phyloP scores from a whole-genome alignment of 2,113 vertebrate genomes.

The Parus major region DNA sequence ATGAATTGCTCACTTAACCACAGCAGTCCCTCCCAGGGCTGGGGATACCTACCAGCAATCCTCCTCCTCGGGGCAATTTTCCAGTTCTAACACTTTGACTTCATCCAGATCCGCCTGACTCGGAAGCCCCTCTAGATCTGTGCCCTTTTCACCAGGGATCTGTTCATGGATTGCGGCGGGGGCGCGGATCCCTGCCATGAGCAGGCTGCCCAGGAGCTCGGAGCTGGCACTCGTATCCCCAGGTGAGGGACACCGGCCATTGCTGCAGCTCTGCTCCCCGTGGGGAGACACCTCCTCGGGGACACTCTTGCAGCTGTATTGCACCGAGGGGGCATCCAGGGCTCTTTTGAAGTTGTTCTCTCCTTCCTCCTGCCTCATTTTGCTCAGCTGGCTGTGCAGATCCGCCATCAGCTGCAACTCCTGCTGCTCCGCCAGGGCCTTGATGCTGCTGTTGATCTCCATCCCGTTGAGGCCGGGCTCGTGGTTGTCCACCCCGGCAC shows the following conservation, averaged over 20 bases:
- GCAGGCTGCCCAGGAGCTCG: neutral
- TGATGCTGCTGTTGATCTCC: conserved; percentile 67
- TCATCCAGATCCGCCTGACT: conserved; percentile 78
- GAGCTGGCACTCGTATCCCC: conserved; percentile 24
- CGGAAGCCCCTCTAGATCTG: conserved; percentile 36
- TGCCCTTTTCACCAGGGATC: conserved; percentile 25
- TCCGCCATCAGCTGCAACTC: conserved; percentile 61
- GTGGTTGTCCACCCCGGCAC: conserved; percentile 32
- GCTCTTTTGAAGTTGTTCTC: conserved; percentile 33
- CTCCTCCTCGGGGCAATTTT: conserved; percentile 79
- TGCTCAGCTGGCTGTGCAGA: conserved; percentile 52
- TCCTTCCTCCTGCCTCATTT: conserved; percentile 65
- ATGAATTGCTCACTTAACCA: neutral
- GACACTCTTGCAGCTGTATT: conserved; percentile 11
- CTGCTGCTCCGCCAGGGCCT: neutral
- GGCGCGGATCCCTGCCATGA: conserved; percentile 29
- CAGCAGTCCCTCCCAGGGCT: neutral
- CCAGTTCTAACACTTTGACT: conserved; percentile 86
- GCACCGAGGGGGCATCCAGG: conserved; percentile 53
- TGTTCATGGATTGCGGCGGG: neutral
- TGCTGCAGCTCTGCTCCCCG: neutral
- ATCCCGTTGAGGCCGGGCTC: conserved; percentile 34
- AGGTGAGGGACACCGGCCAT: neutral
- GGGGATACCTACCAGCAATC: conserved; percentile 84
- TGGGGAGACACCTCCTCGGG: conserved; percentile 64